Evolutionary conservation across 2,888 invertebrate genomes (phyloP).

Genomic region (Pollenia amentaria): DNA sequence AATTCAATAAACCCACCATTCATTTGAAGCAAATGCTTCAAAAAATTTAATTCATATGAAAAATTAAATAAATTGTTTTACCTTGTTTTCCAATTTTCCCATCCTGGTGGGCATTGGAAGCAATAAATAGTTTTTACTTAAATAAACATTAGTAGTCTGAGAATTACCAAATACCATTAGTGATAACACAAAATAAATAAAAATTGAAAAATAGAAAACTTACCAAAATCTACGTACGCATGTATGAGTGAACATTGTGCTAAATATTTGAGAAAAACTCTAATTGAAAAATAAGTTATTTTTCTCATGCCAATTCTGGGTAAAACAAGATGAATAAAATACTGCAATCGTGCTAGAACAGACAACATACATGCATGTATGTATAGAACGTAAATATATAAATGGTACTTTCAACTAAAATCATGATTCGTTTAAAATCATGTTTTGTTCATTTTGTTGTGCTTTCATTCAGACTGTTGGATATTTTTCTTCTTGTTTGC

Average conservation of each 20-base stretch:
- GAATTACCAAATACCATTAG: constrained; percentile 61
- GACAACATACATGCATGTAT: background rate
- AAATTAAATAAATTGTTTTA: background rate
- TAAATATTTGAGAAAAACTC: constrained; percentile 52
- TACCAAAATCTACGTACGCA: background rate
- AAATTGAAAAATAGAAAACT: constrained; percentile 50
- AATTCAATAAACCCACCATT: too few relatives aligned
- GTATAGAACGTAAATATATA: background rate
- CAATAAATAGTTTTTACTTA: constrained; percentile 21
- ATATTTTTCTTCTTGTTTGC: constrained; percentile 21
- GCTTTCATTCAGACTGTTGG: constrained; percentile 33
- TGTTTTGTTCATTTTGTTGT: constrained; percentile 47
- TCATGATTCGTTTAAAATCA: constrained; percentile 48
- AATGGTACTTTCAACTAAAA: background rate
- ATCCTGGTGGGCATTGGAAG: background rate
- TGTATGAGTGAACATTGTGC: constrained; percentile 26
- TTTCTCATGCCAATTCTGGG: constrained; percentile 62
- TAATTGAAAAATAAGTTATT: constrained; percentile 73
- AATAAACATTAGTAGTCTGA: constrained; percentile 29
- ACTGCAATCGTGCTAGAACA: background rate
- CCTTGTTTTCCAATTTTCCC: background rate
- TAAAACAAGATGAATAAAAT: constrained; percentile 39
- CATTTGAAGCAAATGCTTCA: too few relatives aligned
- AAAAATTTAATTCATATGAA: too few relatives aligned
- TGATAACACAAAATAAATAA: constrained; percentile 61